Evolutionary conservation across 2,797 vertebrate species (phyloP), one percentile per base, ranked within the genome.

Genomic region (Acestrorhynchus altus): DNA sequence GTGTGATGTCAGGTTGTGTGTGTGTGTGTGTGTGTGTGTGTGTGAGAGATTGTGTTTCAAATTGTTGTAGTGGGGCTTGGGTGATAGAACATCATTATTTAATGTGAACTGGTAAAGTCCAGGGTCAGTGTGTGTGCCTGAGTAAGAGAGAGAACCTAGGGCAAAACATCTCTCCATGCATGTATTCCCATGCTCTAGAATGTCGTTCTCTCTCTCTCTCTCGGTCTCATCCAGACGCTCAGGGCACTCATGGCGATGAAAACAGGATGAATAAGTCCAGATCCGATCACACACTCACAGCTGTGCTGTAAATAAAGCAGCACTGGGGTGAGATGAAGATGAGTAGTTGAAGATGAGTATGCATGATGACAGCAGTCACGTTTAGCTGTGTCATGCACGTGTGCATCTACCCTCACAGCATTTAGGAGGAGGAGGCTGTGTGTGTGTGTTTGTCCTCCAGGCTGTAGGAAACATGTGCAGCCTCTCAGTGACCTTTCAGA

Each of bases 331-430:
- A 56, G 63, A 51, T 46, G 63, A 0, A 67, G 70, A 73, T 54
- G 13, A 65, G 13, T 40, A 56, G 63, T 42, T 46, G 63, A 0
- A 67, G 70, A 73, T 54, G 13, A 65, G 13, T 24, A 64, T 52
- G 31, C 4, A 47, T 54, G 47, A 39, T 75, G n/a, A 52, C 73
- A 28, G 73, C 60, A 28, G 73, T 75, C 61, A 75, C 73, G 61
- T 75, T 75, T 66, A 66, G 73, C 73, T 26, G 31, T 65, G 61
- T 75, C 47, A 75, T 66, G 73, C 73, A 54, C 20, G 35, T 54
- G 49, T 15, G 35, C 39, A 35, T 11, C 44, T n/a, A 22, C 47
- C 40, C 52, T 56, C 15, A 12, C 20, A 16, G 35, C 40, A 20
- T 10, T 1, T 44, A 68, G 28, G 61, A 35, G 47, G 60, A 4